A percentile compares a stretch with the other conserved stretches of the same genome.
Conservation (phyloP, 2,797 vertebrate species). For the Ambastaia sidthimunki region DNA sequence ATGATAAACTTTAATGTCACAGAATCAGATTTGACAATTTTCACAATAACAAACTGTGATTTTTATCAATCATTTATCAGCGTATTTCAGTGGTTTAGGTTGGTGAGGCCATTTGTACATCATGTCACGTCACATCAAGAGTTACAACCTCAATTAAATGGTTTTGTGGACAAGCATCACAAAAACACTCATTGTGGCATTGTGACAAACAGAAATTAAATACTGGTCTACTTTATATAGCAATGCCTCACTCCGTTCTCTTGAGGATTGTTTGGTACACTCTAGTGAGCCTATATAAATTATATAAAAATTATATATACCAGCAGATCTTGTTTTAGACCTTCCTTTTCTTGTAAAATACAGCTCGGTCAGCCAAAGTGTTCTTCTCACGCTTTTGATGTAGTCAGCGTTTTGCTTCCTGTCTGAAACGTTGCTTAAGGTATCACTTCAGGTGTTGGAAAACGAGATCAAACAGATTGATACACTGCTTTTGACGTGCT, state of each 20-base stretch:
- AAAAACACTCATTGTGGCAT: too few species aligned
- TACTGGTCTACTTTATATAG: too few species aligned
- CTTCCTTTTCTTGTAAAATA: conserved; percentile 63
- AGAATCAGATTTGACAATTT: too few species aligned
- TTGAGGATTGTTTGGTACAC: conserved; percentile 19
- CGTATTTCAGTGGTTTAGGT: too few species aligned
- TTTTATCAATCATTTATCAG: too few species aligned
- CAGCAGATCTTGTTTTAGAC: conserved; percentile 36
- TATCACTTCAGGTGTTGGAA: conserved; percentile 87
- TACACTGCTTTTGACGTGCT: conserved; percentile 95
- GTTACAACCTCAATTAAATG: too few species aligned
- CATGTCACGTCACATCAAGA: too few species aligned
- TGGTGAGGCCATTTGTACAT: too few species aligned
- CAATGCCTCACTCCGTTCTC: not conserved
- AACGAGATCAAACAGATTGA: conserved; percentile 87
- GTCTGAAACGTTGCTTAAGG: conserved; percentile 79
- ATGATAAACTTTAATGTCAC: too few species aligned
- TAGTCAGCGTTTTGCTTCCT: conserved; percentile 78
- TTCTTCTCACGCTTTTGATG: conserved; percentile 76
- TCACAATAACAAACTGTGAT: too few species aligned
- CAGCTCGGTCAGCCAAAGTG: conserved; percentile 56
- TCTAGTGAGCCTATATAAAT: not conserved
- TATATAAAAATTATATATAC: conserved; percentile 7
- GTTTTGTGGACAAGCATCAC: too few species aligned
- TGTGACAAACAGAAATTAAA: too few species aligned